Conservation (phyloP, 2,888 invertebrate species). For the Sphinx pinastri region DNA sequence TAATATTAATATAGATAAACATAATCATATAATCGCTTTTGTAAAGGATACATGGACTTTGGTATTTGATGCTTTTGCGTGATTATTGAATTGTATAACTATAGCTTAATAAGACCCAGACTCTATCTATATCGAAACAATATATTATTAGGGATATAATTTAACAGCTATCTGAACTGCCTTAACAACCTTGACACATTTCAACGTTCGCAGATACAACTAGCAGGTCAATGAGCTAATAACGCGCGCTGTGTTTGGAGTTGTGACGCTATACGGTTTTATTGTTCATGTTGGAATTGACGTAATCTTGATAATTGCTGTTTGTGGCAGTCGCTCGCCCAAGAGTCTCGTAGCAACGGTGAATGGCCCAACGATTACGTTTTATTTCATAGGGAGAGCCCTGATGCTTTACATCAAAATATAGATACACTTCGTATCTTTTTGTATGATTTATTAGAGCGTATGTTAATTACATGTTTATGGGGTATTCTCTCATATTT, state of each 20-base stretch:
- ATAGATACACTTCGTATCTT: neutral
- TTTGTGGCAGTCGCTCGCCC: slow-evolving; percentile 40
- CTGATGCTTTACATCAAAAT: neutral
- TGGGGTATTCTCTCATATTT: no score
- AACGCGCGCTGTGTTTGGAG: slow-evolving; percentile 34
- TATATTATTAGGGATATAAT: no score
- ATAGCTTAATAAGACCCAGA: no score
- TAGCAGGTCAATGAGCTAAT: slow-evolving; percentile 17
- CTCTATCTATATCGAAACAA: no score
- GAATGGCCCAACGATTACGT: slow-evolving; percentile 18
- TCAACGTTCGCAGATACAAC: neutral
- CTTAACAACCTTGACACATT: slow-evolving; percentile 15
- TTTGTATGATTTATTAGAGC: no score
- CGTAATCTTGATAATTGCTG: slow-evolving; percentile 64
- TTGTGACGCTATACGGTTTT: slow-evolving; percentile 42
- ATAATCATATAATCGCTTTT: no score
- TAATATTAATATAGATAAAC: no score
- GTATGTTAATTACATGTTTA: no score
- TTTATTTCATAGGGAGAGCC: slow-evolving; percentile 13
- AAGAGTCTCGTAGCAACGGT: slow-evolving; percentile 40
- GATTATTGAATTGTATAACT: no score
- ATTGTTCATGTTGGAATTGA: slow-evolving; percentile 46
- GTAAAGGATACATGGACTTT: no score
- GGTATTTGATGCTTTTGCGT: no score
- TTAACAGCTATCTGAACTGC: neutral